These are phyloP conservation scores for Brenthis hecate DNA, from an alignment of 2,888 invertebrate species.

Conservation along the genomic window DNA sequence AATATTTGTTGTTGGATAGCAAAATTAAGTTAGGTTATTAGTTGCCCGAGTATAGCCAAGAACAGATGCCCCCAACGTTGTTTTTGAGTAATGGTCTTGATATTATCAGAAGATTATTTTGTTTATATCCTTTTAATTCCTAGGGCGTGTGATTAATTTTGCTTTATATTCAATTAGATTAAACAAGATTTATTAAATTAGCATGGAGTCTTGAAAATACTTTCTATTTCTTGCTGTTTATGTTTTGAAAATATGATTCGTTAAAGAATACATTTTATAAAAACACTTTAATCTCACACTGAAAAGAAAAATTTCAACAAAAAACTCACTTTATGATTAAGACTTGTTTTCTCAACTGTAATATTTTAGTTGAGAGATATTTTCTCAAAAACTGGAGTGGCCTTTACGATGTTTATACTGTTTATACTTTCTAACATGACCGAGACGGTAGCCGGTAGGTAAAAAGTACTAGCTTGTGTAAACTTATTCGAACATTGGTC, in stretches of 20 bases:
- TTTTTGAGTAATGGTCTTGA: conserved; percentile 60
- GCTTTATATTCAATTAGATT: conserved; percentile 7
- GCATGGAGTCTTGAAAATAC: neutral
- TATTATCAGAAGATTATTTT: conserved; percentile 72
- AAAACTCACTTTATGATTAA: conserved; percentile 23
- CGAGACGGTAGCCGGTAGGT: conserved; percentile 46
- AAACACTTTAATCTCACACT: conserved; percentile 3
- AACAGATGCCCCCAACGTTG: conserved; percentile 73
- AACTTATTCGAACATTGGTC: conserved; percentile 31
- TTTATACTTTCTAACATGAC: conserved; percentile 52
- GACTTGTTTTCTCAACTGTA: conserved; percentile 28
- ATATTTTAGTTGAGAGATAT: conserved; percentile 45
- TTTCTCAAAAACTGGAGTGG: conserved; percentile 55
- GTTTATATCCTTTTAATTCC: conserved; percentile 58
- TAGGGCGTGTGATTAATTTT: conserved; percentile 35
- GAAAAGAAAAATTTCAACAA: conserved; percentile 19
- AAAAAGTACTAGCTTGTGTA: conserved; percentile 44
- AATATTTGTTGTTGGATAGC: conserved; percentile 4
- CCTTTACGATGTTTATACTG: conserved; percentile 51
- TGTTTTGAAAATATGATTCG: neutral
- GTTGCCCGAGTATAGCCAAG: conserved; percentile 60
- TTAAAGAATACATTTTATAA: neutral
- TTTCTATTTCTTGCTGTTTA: neutral
- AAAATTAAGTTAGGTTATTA: conserved; percentile 29
- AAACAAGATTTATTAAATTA: neutral